A percentile compares a stretch with the other conserved stretches of the same genome.
Conservation (phyloP, 2,113 vertebrate species). For the Phalacrocorax aristotelis region DNA sequence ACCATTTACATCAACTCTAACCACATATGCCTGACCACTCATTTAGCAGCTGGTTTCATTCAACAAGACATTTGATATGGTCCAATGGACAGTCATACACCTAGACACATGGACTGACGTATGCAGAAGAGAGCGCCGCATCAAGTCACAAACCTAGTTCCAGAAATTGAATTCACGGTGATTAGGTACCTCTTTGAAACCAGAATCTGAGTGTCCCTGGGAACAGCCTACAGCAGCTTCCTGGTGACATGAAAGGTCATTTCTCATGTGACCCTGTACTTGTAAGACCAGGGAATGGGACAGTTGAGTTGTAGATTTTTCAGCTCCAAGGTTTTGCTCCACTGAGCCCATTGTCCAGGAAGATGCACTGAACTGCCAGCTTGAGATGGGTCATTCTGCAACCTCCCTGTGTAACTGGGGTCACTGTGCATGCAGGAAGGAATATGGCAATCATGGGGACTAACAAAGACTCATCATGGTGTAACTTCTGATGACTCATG, state of each 20-base stretch:
- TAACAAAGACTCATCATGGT: neutral
- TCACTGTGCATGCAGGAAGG: neutral
- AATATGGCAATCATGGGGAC: neutral
- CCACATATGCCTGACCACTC: neutral
- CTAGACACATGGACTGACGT: fast-evolving
- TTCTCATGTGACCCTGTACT: neutral
- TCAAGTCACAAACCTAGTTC: neutral
- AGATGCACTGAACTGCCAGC: neutral
- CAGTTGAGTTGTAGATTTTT: neutral
- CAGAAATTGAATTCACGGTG: neutral
- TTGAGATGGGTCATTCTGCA: neutral
- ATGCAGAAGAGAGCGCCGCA: neutral
- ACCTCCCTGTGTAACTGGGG: neutral
- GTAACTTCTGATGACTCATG: neutral
- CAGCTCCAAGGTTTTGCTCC: neutral
- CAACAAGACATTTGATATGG: neutral
- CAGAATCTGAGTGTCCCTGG: neutral
- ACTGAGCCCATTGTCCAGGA: neutral
- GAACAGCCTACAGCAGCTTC: neutral
- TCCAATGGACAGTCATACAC: neutral
- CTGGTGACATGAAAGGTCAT: neutral
- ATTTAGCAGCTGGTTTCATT: neutral
- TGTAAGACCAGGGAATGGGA: neutral
- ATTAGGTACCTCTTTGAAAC: neutral
- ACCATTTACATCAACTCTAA: neutral